Base-by-base conservation (phyloP, 2,113 vertebrate genomes). In the Grammomys dolichurus region DNA sequence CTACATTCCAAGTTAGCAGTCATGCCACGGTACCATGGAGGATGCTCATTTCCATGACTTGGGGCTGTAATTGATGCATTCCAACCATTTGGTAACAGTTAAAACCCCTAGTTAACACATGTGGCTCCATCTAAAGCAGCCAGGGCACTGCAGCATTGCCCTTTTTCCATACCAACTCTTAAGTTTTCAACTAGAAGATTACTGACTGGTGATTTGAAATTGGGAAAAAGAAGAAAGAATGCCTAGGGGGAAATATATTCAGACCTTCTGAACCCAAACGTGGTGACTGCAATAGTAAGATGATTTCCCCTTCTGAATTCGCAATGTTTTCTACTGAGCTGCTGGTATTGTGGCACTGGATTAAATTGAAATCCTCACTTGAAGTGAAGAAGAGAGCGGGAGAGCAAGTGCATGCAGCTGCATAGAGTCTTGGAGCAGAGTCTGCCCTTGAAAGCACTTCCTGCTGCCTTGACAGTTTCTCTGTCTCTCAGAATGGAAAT, bases 401-500 rank as follows among this genome's bases (percentile, higher is more conserved):
- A 36, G 73, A 69, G 20, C 67, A 69, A 89, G 69, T 40, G 63
- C 86, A 84, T 40, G 84, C 67, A 82, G 48, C 51, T 8, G 4
- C 56, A 17, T 22, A 94, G 60, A 9, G 54, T 75, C 73, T 95
- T 60, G 17, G 75, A 93, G 63, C 40, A 46, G 11, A 78, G n/a
- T 26, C 17, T 48, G 14, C 86, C 86, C 95, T 95, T 75, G 54
- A 96, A 96, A 96, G 96, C 40, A 67, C 8, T 90, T 65, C 92
- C 89, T 70, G 67, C 92, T 80, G 92, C 40, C 84, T 90, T 78
- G 88, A 76, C 77, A 58, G 72, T 89, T 88, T 87, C 65, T 19
- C 63, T 28, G 84, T 75, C 80, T 95, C 94, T 92, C 16, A 24
- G 90, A 75, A 65, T 95, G 95, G 94, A 89, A 95, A 96, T 78